Evolutionary conservation across 2,888 invertebrate genomes (phyloP), one percentile per base, ranked within the genome.

Genomic region (Schizaphis graminum): DNA sequence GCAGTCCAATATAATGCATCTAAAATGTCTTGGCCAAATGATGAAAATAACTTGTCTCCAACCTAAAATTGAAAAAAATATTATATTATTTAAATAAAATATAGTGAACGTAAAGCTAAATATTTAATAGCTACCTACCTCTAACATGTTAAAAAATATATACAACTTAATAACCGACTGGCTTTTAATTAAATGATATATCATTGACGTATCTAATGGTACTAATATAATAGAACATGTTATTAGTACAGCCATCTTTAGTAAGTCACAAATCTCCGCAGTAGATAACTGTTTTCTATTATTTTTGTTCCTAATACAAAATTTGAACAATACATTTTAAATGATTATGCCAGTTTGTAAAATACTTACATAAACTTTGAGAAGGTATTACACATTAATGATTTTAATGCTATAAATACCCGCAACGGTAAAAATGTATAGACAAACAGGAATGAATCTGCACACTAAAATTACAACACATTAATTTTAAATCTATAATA

Each of bases 1-100:
- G 99, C 99, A 10, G 99, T 99, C 99, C 99, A 99, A 96, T 99
- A 98, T 88, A 99, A 96, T 5, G 99, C 98, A 96, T 99, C 99
- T 95, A 99, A 98, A 16, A 99, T 98, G 96, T 99, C 99, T 96
- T 99, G 99, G 0, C 99, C 99, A 96, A 99, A 99, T 61, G 99
- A 98, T 94, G 99, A 99, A 95, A 99, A 98, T 95, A 99, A 96
- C 95, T 99, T 97, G 96, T 99, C 99, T 28, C 99, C 95, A 47
- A 95, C 95, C 95, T 95, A 47, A 44, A 61, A 94, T 67, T 77
- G 49, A 57, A 91, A 53, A 77, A 84, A 85, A 44, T 28, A 57
- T 21, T 24, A 53, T n/a, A 21, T 77, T 77, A 53, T 77, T 53
- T 44, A 35, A 85, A 49, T 88, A 44, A 61, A 8, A 89, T 35